Evolutionary conservation across 2,113 vertebrate genomes (phyloP).

Genomic region (Rhinoderma darwinii): DNA sequence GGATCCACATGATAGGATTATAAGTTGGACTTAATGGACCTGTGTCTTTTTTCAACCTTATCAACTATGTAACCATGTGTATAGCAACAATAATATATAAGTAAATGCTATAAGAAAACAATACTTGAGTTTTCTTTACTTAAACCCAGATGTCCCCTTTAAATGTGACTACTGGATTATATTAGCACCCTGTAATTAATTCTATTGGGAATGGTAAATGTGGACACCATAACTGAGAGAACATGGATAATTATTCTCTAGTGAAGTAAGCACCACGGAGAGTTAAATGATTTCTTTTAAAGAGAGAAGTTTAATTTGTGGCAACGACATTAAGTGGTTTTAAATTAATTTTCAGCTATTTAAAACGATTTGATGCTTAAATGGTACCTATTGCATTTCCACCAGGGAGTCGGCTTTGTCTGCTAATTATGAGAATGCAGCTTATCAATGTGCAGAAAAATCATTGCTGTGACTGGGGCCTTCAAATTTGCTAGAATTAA

Average conservation of each 20-base stretch:
- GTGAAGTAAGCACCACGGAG: not conserved
- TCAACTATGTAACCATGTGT: too few relatives aligned
- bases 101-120: too few relatives aligned
- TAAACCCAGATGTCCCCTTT: too few relatives aligned
- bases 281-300: not conserved
- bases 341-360: constrained; percentile 1
- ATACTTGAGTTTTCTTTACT: too few relatives aligned
- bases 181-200: too few relatives aligned
- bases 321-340: not conserved
- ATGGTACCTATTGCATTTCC: not conserved
- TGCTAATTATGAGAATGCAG: not conserved
- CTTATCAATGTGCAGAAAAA: not conserved
- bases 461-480: not conserved
- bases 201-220: too few relatives aligned
- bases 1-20: too few relatives aligned
- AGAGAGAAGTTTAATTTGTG: not conserved
- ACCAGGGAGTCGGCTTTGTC: not conserved
- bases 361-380: not conserved
- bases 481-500: not conserved
- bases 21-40: too few relatives aligned
- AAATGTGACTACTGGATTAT: too few relatives aligned
- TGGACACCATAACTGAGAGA: not conserved
- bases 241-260: not conserved
- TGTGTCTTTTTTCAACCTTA: too few relatives aligned
- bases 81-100: too few relatives aligned